These are phyloP conservation scores for Bedellia somnulentella DNA, from an alignment of 2,888 invertebrate genomes.

Conservation along the genomic window DNA sequence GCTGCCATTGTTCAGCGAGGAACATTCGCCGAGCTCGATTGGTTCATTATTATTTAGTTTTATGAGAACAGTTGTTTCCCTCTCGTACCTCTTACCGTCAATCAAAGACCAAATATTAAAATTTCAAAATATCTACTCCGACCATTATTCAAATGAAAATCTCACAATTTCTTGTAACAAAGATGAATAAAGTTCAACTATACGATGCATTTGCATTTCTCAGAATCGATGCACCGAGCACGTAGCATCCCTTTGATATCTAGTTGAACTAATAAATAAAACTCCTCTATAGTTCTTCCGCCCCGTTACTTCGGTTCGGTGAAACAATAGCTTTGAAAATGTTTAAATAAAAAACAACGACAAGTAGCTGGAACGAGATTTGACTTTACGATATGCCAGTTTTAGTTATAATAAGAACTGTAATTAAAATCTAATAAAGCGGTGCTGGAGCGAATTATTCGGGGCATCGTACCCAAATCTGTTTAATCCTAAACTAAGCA, in stretches of 20 bases:
- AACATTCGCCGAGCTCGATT: slow-evolving; percentile 27
- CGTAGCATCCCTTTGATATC: slow-evolving; percentile 24
- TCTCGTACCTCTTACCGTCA: slow-evolving; percentile 6
- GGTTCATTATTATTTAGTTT: slow-evolving; percentile 53
- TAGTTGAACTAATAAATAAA: slow-evolving; percentile 27
- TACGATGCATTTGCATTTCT: too few relatives aligned
- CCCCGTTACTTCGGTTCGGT: slow-evolving; percentile 16
- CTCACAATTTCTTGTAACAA: too few relatives aligned
- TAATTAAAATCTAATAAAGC: background rate
- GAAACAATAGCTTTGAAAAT: slow-evolving; percentile 12
- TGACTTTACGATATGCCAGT: too few relatives aligned
- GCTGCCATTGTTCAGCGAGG: slow-evolving; percentile 38
- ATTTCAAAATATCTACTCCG: too few relatives aligned
- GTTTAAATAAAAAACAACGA: too few relatives aligned
- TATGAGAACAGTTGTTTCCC: slow-evolving; percentile 23
- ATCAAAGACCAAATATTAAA: too few relatives aligned
- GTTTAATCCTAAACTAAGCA: slow-evolving; percentile 2
- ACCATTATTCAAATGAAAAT: too few relatives aligned
- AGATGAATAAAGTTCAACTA: too few relatives aligned
- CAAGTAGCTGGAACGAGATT: too few relatives aligned
- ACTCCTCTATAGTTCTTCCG: slow-evolving; percentile 24
- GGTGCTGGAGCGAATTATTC: background rate
- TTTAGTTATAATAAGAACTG: too few relatives aligned
- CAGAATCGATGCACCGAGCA: slow-evolving; percentile 14
- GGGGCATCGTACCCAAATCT: background rate